These are phyloP conservation scores for Dreissena polymorpha DNA, from an alignment of 1,140 invertebrate species.

Conservation along the genomic window DNA sequence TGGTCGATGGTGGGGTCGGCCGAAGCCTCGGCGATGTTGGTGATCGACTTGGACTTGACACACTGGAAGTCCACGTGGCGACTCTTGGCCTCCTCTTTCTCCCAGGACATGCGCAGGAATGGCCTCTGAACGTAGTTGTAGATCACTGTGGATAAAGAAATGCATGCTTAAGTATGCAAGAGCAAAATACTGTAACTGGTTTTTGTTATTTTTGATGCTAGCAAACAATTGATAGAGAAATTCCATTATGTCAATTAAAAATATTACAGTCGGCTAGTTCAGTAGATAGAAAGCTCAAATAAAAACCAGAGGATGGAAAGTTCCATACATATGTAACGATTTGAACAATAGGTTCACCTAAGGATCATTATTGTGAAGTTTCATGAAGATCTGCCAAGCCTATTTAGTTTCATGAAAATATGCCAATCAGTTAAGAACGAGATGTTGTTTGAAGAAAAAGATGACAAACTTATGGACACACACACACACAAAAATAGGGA, in stretches of 20 bases:
- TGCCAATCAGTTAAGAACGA: no score
- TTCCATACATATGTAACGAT: not conserved
- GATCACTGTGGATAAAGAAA: conserved; percentile 85
- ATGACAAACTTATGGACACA: no score
- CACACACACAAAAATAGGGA: no score
- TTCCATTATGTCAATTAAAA: no score
- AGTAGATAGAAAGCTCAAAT: not conserved
- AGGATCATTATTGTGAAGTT: not conserved
- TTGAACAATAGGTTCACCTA: not conserved
- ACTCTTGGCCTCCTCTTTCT: conserved; percentile 99
- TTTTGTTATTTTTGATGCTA: not conserved
- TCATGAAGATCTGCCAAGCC: no score
- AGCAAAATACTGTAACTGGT: no score
- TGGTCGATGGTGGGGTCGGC: conserved; percentile 90
- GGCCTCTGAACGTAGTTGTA: conserved; percentile 99
- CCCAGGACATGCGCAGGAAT: conserved; percentile 99
- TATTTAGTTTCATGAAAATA: no score
- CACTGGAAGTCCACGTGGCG: conserved; percentile 98
- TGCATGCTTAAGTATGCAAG: no score
- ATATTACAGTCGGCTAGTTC: no score
- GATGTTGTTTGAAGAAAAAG: no score
- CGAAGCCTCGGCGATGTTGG: conserved; percentile 76
- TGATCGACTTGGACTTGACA: conserved; percentile 80
- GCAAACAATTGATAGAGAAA: not conserved
- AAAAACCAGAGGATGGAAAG: not conserved